Percentiles rank a stretch among this genome's conserved stretches.
phyloP scores from a whole-genome alignment of 2,888 invertebrate genomes.

The Tyria jacobaeae region DNA sequence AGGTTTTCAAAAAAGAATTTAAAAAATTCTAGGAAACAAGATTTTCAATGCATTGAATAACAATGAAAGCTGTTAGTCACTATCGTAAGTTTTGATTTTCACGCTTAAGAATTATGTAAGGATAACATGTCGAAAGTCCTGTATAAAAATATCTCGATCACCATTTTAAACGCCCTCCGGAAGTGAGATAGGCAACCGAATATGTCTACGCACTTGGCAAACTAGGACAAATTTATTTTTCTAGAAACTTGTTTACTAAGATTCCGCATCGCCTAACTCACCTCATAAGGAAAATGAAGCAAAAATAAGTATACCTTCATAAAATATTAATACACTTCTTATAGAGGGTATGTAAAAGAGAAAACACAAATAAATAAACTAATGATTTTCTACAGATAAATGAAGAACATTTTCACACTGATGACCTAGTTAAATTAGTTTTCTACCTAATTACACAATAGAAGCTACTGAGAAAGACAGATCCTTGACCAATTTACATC shows the following conservation, averaged over 20 bases:
- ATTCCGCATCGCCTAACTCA: conserved; percentile 5
- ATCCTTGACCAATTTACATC: conserved; percentile 46
- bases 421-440: conserved; percentile 15
- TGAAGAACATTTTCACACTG: conserved; percentile 28
- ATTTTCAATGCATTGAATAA: too few species aligned
- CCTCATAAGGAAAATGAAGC: conserved; percentile 33
- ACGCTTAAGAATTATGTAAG: neutral
- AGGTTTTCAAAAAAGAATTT: too few species aligned
- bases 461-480: conserved; percentile 26
- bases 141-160: neutral
- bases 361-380: conserved; percentile 31
- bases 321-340: conserved; percentile 42
- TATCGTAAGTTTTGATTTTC: too few species aligned
- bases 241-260: conserved; percentile 23
- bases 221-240: conserved; percentile 25
- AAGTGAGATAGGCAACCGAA: conserved; percentile 2
- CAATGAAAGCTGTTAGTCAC: too few species aligned
- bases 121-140: neutral
- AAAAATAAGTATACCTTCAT: conserved; percentile 36
- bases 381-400: conserved; percentile 28
- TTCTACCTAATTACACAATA: conserved; percentile 37
- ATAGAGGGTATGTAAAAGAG: conserved; percentile 34
- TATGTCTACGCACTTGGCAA: conserved; percentile 12
- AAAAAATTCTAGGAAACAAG: too few species aligned
- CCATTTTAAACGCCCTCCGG: conserved; percentile 18